These are phyloP conservation scores for Percopsis omiscomaycus DNA, from an alignment of 2,797 vertebrate genomes.

Conservation along the genomic window DNA sequence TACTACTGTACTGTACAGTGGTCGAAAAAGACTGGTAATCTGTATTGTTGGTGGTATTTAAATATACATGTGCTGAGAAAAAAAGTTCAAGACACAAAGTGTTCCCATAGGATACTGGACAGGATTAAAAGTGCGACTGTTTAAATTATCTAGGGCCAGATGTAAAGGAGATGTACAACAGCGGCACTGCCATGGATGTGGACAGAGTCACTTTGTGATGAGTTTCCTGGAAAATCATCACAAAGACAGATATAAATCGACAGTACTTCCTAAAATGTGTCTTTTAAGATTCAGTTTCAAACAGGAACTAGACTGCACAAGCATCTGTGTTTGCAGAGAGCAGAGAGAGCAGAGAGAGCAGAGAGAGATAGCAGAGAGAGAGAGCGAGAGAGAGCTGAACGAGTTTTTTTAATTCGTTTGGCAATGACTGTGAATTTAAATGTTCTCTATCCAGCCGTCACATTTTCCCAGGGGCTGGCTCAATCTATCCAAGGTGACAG, in stretches of 20 bases:
- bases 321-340: constrained; percentile 25
- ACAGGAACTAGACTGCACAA: constrained; percentile 23
- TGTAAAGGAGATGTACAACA: constrained; percentile 22
- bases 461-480: constrained; percentile 42
- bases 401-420: constrained; percentile 57
- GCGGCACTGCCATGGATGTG: not conserved
- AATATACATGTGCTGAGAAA: constrained; percentile 21
- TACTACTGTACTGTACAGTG: not conserved
- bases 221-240: constrained; percentile 12
- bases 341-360: no score
- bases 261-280: constrained; percentile 2
- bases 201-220: no score
- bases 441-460: constrained; percentile 16
- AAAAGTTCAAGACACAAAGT: constrained; percentile 3
- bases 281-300: constrained; percentile 16
- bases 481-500: constrained; percentile 45
- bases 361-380: no score
- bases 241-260: constrained; percentile 34
- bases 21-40: not conserved
- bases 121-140: constrained; percentile 15
- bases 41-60: constrained; percentile 10
- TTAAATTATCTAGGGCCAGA: constrained; percentile 16
- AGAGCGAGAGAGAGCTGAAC: constrained; percentile 41
- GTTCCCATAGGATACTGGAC: constrained; percentile 12
- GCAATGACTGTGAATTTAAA: constrained; percentile 9